Evolutionary conservation across 2,888 invertebrate species (phyloP).

Genomic region (Acronicta aceris): DNA sequence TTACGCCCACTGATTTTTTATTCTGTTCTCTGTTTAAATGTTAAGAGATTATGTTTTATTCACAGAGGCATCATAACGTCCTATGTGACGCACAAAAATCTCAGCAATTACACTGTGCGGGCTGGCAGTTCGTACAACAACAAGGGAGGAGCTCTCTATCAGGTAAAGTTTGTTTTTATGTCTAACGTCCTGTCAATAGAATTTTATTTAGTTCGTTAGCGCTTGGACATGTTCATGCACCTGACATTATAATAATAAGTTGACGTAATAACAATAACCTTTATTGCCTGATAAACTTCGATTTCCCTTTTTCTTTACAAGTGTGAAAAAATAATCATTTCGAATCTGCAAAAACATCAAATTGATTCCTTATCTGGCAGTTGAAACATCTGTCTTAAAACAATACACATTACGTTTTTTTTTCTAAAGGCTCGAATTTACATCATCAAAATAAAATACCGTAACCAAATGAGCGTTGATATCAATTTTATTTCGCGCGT

Average conservation of each 20-base stretch:
- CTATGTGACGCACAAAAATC: slow-evolving; percentile 76
- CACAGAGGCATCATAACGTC: slow-evolving; percentile 74
- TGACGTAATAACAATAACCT: too few species aligned
- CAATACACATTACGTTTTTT: background rate
- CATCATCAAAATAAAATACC: slow-evolving; percentile 31
- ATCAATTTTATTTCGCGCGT: slow-evolving; percentile 46
- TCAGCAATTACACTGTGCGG: slow-evolving; percentile 73
- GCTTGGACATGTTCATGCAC: background rate
- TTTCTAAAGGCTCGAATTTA: background rate
- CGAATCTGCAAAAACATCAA: too few species aligned
- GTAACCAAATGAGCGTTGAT: slow-evolving; percentile 42
- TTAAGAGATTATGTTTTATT: slow-evolving; percentile 44
- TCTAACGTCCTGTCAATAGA: background rate
- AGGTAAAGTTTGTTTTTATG: slow-evolving; percentile 64
- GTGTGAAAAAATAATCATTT: too few species aligned
- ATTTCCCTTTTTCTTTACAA: background rate
- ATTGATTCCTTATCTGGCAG: background rate
- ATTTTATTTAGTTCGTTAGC: background rate
- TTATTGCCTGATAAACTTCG: background rate
- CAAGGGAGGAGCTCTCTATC: slow-evolving; percentile 73
- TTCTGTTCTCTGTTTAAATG: slow-evolving; percentile 1
- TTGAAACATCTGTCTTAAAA: background rate
- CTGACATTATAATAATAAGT: too few species aligned
- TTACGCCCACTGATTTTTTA: too few species aligned
- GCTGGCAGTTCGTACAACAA: slow-evolving; percentile 81